These are phyloP conservation scores for Picus viridis DNA, from an alignment of 2,797 vertebrate genomes.

Conservation along the genomic window DNA sequence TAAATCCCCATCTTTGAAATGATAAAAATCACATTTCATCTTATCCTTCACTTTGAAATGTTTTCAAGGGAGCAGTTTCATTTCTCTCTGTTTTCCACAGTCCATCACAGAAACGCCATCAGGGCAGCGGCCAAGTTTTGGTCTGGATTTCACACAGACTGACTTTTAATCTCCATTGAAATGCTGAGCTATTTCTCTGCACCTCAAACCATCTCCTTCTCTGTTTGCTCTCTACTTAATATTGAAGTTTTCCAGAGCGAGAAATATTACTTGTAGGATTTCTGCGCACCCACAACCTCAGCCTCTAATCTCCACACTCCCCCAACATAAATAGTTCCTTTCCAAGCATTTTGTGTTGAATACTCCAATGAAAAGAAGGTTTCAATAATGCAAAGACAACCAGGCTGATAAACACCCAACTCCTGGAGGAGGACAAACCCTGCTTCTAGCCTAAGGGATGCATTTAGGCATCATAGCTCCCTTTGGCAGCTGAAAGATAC, in stretches of 20 bases:
- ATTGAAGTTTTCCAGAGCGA: neutral
- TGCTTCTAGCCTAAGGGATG: neutral
- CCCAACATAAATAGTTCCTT: neutral
- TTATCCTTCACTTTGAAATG: neutral
- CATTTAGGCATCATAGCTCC: neutral
- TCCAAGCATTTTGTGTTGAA: neutral
- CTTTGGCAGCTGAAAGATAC: conserved; percentile 15
- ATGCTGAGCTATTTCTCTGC: neutral
- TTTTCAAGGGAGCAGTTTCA: conserved; percentile 3
- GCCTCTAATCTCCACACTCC: neutral
- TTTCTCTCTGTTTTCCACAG: neutral
- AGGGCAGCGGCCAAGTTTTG: neutral
- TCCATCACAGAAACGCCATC: neutral
- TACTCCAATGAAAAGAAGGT: neutral
- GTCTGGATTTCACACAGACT: neutral
- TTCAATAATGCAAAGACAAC: neutral
- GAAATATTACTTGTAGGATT: neutral
- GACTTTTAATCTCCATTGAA: neutral
- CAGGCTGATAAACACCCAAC: neutral
- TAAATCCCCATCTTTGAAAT: neutral
- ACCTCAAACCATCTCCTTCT: neutral
- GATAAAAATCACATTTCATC: neutral
- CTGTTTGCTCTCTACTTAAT: neutral
- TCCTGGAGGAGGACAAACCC: conserved; percentile 2
- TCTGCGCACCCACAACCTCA: neutral